Evolutionary conservation across 2,113 vertebrate species (phyloP).

Genomic region (Syngnathoides biaculeatus): DNA sequence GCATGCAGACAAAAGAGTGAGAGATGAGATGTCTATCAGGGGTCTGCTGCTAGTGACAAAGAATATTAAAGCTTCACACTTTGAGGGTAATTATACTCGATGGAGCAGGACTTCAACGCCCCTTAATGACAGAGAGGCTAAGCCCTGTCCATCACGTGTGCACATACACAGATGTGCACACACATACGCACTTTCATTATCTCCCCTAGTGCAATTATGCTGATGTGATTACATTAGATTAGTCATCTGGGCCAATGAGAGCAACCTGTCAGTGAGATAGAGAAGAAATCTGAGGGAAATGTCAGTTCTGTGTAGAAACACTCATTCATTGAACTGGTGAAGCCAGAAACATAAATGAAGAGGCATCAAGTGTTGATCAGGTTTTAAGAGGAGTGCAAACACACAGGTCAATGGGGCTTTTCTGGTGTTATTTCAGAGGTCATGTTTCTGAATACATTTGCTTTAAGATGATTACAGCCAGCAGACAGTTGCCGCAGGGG

Average conservation of each 20-base stretch:
- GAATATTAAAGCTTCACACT: conserved; percentile 69
- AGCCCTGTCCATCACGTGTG: conserved; percentile 66
- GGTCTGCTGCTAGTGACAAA: conserved; percentile 54
- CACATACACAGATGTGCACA: conserved; percentile 46
- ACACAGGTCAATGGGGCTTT: conserved; percentile 23
- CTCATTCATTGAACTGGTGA: conserved; percentile 30
- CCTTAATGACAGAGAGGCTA: conserved; percentile 63
- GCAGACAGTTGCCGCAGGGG: conserved; percentile 2
- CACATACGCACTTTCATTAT: conserved; percentile 66
- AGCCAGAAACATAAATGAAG: conserved; percentile 18
- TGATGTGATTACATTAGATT: conserved; percentile 76
- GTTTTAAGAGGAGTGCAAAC: conserved; percentile 20
- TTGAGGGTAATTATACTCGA: conserved; percentile 66
- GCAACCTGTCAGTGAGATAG: conserved; percentile 59
- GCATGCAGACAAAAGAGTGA: conserved; percentile 43
- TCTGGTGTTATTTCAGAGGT: conserved; percentile 10
- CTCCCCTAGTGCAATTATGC: conserved; percentile 70
- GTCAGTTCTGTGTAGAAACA: conserved; percentile 49
- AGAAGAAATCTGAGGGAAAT: conserved; percentile 47
- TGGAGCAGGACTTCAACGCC: conserved; percentile 58
- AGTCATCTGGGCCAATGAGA: conserved; percentile 67
- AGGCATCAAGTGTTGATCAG: conserved; percentile 22
- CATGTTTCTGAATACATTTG: conserved; percentile 5
- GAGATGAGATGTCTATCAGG: conserved; percentile 64
- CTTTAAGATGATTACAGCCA: conserved; percentile 17